Conservation (phyloP, 2,888 invertebrate genomes). For the Xestia sexstrigata region DNA sequence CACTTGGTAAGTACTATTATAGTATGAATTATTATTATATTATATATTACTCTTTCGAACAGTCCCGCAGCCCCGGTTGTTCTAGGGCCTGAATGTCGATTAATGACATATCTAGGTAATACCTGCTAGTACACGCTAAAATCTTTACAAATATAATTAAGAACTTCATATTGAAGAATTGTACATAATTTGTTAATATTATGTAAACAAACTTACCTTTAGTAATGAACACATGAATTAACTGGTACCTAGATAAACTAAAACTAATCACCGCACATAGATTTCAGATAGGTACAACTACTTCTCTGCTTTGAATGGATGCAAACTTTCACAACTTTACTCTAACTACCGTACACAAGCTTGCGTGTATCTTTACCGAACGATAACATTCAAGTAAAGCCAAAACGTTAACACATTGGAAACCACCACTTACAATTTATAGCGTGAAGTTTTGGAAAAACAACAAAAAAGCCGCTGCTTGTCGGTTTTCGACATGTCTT, state of each 20-base stretch:
- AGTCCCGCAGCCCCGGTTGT: too few relatives aligned
- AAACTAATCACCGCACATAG: slow-evolving; percentile 5
- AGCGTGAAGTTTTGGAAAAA: slow-evolving; percentile 22
- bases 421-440: slow-evolving; percentile 34
- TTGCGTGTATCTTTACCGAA: slow-evolving; percentile 59
- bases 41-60: too few relatives aligned
- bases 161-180: background rate
- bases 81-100: background rate
- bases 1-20: too few relatives aligned
- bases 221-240: background rate
- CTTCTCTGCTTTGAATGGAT: background rate
- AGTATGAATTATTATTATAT: too few relatives aligned
- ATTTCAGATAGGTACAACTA: slow-evolving; percentile 18
- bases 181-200: background rate
- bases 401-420: slow-evolving; percentile 39
- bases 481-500: background rate
- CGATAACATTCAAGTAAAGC: slow-evolving; percentile 59
- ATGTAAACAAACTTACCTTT: background rate
- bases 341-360: background rate
- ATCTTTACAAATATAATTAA: background rate
- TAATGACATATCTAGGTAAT: too few relatives aligned
- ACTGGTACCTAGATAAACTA: background rate
- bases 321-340: slow-evolving; percentile 27
- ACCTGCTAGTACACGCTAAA: too few relatives aligned
- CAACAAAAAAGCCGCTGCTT: slow-evolving; percentile 3